Base-by-base conservation (phyloP, 2,797 vertebrate species). In the Malacoraja senta region DNA sequence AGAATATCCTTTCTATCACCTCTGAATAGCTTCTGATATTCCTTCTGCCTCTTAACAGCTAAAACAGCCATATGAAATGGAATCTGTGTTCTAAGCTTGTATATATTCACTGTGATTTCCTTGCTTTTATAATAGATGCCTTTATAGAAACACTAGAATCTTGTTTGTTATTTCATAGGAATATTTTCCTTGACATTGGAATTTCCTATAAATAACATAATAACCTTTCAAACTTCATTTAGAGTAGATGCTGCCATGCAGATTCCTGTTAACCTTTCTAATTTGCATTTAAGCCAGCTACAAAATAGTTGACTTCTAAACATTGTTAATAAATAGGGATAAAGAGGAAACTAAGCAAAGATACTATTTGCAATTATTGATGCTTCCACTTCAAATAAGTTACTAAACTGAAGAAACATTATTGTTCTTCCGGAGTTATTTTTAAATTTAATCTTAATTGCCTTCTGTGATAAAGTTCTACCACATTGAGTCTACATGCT, bases 51-150 rank as follows among this genome's bases (percentile, higher is more conserved):
- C 38, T 24, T 38, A 21, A 24, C 24, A 26, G 7, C 38, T 53
- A 83, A 53, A 83, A 83, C 44, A 24, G 8, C 38, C 10, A 53
- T 24, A 53, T 83, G 24, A 26, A 53, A 24, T 58, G 80, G 21
- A 83, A 83, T 26, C 38, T 80, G 38, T 83, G 38, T 44, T 83
- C 81, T n/a, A 84, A n/a, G 53, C 81, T n/a, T 61, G 81, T 58
- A 61, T 24, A 84, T 58, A 84, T 61, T 84, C 81, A 84, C 7
- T 29, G n/a, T 63, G 7, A 65, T 29, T 61, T 84, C 24, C 81
- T 84, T 83, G 80, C 44, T 86, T 61, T 65, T 63, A 63, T 32
- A n/a, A 63, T 86, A 15, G 8, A 19, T 65, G 29, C 4, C 83
- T 86, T 26, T 86, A 63, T 65, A 17, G n/a, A 58, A 61, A 84